Evolutionary conservation across 2,113 vertebrate species (phyloP).

Genomic region (Stomatorhinus ivindoensis): DNA sequence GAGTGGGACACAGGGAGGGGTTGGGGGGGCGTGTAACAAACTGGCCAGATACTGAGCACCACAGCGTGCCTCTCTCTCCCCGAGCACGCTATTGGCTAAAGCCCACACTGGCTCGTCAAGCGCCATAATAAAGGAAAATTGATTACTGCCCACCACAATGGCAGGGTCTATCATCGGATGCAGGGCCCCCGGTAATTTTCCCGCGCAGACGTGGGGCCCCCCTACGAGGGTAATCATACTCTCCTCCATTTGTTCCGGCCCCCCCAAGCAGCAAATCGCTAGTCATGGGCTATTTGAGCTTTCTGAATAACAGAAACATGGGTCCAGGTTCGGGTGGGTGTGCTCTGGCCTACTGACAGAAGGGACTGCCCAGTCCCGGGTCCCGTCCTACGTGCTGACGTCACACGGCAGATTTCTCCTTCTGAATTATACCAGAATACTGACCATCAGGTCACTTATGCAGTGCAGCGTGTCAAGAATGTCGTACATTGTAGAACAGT

Average conservation of each 20-base stretch:
- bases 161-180: conserved; percentile 24
- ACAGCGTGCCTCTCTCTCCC: not conserved
- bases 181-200: conserved; percentile 15
- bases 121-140: conserved; percentile 25
- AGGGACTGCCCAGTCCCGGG: not conserved
- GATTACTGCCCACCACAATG: conserved; percentile 23
- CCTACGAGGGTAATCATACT: conserved; percentile 40
- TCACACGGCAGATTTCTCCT: not conserved
- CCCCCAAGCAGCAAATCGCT: conserved; percentile 53
- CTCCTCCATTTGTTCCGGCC: conserved; percentile 52
- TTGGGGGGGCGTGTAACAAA: not conserved
- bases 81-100: not conserved
- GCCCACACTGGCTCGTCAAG: conserved; percentile 10
- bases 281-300: conserved; percentile 56
- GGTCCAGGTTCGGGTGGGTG: not conserved
- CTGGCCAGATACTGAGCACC: not conserved
- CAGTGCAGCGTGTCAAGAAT: not conserved
- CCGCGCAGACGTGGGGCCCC: conserved; percentile 15
- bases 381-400: not conserved
- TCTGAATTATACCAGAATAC: not conserved
- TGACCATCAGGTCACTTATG: not conserved
- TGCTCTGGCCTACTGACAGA: not conserved
- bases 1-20: not conserved
- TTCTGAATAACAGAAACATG: conserved; percentile 42
- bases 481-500: not conserved